Percentiles rank a stretch among this genome's conserved stretches.
These are phyloP conservation scores for Caprella mutica DNA, from an alignment of 2,888 invertebrate species.

Conservation along the genomic window DNA sequence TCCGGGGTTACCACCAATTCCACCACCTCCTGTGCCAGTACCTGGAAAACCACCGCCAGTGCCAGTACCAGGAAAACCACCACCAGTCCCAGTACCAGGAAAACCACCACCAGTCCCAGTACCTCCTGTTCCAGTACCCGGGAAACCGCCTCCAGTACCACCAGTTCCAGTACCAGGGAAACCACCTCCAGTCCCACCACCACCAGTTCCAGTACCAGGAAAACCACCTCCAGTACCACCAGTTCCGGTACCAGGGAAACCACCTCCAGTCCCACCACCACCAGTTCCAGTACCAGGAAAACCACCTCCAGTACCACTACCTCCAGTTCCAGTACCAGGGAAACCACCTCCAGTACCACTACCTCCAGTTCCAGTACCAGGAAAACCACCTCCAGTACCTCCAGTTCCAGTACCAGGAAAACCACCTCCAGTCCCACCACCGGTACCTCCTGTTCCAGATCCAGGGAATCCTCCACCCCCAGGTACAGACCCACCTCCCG, in stretches of 20 bases:
- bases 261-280: neutral
- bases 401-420: neutral
- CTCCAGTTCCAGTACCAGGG: neutral
- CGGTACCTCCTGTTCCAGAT: neutral
- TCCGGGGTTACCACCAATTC: no score
- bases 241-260: no score
- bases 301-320: neutral
- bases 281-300: no score
- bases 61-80: neutral
- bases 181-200: no score
- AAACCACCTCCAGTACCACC: neutral
- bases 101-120: neutral
- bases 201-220: no score
- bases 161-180: neutral
- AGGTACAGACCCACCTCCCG: neutral
- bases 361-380: neutral
- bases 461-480: neutral
- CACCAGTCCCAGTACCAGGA: neutral
- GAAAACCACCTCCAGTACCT: neutral
- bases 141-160: neutral
- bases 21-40: no score
- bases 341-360: conserved; percentile 1
- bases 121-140: neutral
- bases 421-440: no score
- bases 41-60: no score